Percentiles rank a stretch among this genome's conserved stretches.
Conservation (phyloP, 2,113 vertebrate species). For the Prochilodus magdalenae region DNA sequence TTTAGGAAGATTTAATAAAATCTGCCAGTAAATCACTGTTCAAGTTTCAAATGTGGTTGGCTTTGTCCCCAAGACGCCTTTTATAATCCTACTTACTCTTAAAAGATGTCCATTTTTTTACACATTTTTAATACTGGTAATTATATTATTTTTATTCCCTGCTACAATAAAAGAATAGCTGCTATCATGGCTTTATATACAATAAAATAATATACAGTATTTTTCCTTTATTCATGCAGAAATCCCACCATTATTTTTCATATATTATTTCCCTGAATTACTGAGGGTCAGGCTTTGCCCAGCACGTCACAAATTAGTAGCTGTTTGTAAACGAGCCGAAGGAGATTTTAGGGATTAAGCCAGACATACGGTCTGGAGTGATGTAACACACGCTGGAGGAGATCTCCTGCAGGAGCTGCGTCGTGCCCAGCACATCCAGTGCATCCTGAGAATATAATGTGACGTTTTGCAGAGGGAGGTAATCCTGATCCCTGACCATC, state of each 20-base stretch:
- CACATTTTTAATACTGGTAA: too few species aligned
- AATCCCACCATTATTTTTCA: background rate
- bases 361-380: constrained; percentile 22
- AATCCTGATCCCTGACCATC: constrained; percentile 12
- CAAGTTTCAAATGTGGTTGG: too few species aligned
- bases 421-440: background rate
- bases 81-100: too few species aligned
- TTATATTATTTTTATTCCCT: too few species aligned
- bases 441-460: background rate
- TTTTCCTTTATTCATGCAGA: too few species aligned
- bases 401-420: background rate
- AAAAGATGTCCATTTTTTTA: too few species aligned
- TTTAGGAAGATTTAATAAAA: too few species aligned
- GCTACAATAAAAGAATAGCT: too few species aligned
- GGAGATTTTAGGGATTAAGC: constrained; percentile 5
- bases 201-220: too few species aligned
- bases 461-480: constrained; percentile 17
- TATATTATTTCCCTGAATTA: background rate
- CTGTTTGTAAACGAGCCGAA: constrained; percentile 11
- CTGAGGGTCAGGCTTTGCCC: background rate
- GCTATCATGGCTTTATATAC: too few species aligned
- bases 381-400: background rate
- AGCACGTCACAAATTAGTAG: background rate
- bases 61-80: too few species aligned
- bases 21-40: too few species aligned